Evolutionary conservation across 2,797 vertebrate species (phyloP), one percentile per base, ranked within the genome.

Genomic region (Ispidina picta): DNA sequence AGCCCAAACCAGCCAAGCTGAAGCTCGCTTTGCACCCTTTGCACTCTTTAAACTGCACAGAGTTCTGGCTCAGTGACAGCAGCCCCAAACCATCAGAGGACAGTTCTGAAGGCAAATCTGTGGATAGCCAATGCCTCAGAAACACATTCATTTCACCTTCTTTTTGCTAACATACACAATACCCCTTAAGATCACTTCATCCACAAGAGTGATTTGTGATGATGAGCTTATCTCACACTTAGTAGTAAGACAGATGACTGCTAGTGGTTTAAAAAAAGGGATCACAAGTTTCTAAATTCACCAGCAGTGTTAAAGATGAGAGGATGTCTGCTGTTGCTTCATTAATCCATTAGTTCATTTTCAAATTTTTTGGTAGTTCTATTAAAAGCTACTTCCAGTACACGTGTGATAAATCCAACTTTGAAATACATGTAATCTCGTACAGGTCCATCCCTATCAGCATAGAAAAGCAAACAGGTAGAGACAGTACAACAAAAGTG

Each of bases 1-100:
- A 88, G 44, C 43, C 25, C 69, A 69, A 74, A 72, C 15, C 39
- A 44, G 19, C 41, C 46, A 69, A 31, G 17, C 33, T 37, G 37
- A 55, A 75, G 63, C 20, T 31, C 9, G 0, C 15, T 54, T 65
- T 83, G 20, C 33, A 48, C 31, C 14, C 4, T 0, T n/a, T 10
- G 6, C 0, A 0, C 5, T 31, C n/a, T 37, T 58, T 31, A 4
- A 48, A 63, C 10, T 1, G 0, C 5, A 7, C 15, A 15, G 11
- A 22, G 52, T 37, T 79, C 51, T 28, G 56, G 46, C 58, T 65
- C n/a, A 3, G 9, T 8, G 51, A 72, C 15, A 58, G 17, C 37
- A 51, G 29, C 20, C 21, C 11, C 46, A 48, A 44, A 23, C 3
- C 6, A 39, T 39, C 28, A 44, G 14, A 69, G 7, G 9, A 81